phyloP scores from a whole-genome alignment of 2,888 invertebrate genomes.

The Rhagophthalmus giganteus region DNA sequence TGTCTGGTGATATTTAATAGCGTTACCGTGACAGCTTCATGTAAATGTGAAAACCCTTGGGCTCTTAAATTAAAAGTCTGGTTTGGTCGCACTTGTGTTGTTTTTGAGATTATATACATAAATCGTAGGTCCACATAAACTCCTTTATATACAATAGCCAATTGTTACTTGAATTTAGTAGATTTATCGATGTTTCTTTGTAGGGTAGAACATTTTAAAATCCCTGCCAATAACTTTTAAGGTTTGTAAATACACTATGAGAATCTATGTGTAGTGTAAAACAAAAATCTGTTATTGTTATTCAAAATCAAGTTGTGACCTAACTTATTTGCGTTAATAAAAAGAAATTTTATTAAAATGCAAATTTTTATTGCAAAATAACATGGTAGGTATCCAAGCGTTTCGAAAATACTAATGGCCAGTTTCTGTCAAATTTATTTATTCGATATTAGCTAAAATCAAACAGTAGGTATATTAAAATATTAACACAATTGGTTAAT shows the following conservation, averaged over 20 bases:
- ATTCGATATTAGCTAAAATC: too few relatives aligned
- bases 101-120: conserved; percentile 44
- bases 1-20: conserved; percentile 38
- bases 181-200: conserved; percentile 56
- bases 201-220: conserved; percentile 53
- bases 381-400: too few relatives aligned
- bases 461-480: too few relatives aligned
- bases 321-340: conserved; percentile 58
- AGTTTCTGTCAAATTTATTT: background rate
- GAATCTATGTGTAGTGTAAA: conserved; percentile 54
- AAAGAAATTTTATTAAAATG: conserved; percentile 53
- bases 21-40: conserved; percentile 42
- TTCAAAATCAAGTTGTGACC: conserved; percentile 55
- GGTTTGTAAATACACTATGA: conserved; percentile 53
- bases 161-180: conserved; percentile 54
- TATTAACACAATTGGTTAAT: too few relatives aligned
- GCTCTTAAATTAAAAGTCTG: conserved; percentile 42
- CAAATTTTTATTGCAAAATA: background rate
- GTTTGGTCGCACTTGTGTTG: conserved; percentile 50
- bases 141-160: conserved; percentile 48
- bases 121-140: conserved; percentile 37
- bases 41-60: conserved; percentile 49
- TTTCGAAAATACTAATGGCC: background rate
- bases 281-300: conserved; percentile 56
- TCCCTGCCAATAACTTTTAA: conserved; percentile 49